A percentile compares a stretch with the other conserved stretches of the same genome.
phyloP scores from a whole-genome alignment of 2,888 invertebrate species.

The Phaonia tiefii region DNA sequence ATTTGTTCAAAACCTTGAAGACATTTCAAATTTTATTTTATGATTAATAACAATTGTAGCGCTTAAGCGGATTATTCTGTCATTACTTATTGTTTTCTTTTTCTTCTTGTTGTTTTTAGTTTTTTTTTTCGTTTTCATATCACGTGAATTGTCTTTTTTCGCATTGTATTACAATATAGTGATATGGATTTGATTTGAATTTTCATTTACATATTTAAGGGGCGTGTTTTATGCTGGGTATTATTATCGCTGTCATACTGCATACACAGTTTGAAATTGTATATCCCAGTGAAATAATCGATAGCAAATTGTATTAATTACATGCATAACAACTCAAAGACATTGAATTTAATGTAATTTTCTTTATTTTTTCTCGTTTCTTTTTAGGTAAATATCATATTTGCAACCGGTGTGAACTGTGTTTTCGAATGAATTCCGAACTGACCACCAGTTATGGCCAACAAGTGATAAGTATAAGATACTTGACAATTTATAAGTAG shows the following conservation, averaged over 20 bases:
- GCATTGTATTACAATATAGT: not conserved
- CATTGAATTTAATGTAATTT: slow-evolving; percentile 25
- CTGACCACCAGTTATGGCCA: no score
- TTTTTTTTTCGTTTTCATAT: not conserved
- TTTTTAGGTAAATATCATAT: slow-evolving; percentile 28
- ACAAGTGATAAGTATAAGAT: no score
- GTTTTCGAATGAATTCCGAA: no score
- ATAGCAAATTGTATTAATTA: slow-evolving; percentile 18
- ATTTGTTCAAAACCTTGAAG: not conserved
- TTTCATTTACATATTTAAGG: slow-evolving; percentile 35
- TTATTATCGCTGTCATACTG: no score
- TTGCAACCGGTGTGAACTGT: not conserved
- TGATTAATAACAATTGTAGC: slow-evolving; percentile 64
- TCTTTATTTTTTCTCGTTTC: slow-evolving; percentile 1
- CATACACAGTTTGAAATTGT: no score
- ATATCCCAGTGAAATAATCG: not conserved
- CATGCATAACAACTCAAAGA: slow-evolving; percentile 11
- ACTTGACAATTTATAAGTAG: no score
- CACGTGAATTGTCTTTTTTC: slow-evolving; percentile 46
- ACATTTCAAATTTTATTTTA: no score
- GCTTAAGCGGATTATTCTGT: slow-evolving; percentile 78
- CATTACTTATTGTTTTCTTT: no score
- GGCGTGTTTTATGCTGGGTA: slow-evolving; percentile 39
- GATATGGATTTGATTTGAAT: no score
- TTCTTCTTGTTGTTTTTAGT: not conserved